Evolutionary conservation across 1,140 invertebrate species (phyloP).

Genomic region (Drosophila burlai): DNA sequence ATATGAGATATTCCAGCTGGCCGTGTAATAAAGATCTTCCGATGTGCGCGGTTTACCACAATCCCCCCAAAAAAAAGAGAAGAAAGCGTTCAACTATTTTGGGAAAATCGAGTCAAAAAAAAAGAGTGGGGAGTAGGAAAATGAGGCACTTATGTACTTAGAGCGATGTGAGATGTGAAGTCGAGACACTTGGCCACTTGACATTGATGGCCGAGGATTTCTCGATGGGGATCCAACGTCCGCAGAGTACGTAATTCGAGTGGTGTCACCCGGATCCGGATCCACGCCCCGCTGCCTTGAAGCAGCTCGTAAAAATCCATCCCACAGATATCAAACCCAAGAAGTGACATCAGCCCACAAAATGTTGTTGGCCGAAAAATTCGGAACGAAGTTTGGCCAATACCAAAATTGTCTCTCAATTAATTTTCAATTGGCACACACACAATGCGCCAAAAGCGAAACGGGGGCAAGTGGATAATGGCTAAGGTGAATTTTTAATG

Average conservation of each 20-base stretch:
- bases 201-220: constrained; percentile 61
- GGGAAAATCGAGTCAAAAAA: not conserved
- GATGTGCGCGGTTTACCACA: constrained; percentile 9
- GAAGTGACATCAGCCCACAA: constrained; percentile 65
- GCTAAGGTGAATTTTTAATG: constrained; percentile 22
- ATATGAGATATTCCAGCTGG: constrained; percentile 75
- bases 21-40: constrained; percentile 37
- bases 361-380: constrained; percentile 51
- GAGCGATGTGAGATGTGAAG: constrained; percentile 46
- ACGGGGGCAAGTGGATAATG: constrained; percentile 16
- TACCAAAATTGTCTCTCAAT: constrained; percentile 65
- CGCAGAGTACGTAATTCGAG: constrained; percentile 10
- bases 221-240: constrained; percentile 2
- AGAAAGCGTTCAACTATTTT: constrained; percentile 4
- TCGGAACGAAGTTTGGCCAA: constrained; percentile 38
- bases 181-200: constrained; percentile 56
- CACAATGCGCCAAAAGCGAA: constrained; percentile 40
- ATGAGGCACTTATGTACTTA: constrained; percentile 39
- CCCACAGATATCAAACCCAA: constrained; percentile 10
- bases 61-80: not conserved
- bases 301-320: constrained; percentile 53
- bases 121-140: not conserved
- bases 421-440: constrained; percentile 76
- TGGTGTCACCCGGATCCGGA: constrained; percentile 51
- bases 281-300: not conserved